Evolutionary conservation across 2,113 vertebrate genomes (phyloP).

Genomic region (Nipponia nippon): DNA sequence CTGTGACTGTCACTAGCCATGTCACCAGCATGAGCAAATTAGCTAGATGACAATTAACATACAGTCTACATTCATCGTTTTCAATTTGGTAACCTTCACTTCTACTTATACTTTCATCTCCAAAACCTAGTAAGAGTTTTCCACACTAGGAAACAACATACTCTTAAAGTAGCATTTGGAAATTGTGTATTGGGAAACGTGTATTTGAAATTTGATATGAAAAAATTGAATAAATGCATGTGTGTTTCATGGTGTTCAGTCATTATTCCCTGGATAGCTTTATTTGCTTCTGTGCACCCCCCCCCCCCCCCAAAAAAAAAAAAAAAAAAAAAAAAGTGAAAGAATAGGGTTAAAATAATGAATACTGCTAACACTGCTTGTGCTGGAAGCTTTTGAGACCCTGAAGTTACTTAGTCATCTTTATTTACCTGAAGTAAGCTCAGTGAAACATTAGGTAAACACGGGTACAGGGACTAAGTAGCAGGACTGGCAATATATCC

Average conservation of each 20-base stretch:
- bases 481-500: neutral
- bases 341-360: neutral
- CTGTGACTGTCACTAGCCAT: conserved; percentile 48
- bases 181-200: neutral
- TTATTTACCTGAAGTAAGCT: neutral
- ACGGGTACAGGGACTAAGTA: neutral
- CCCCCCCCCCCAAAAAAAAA: accelerated
- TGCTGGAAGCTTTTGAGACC: neutral
- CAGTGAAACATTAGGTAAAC: neutral
- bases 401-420: neutral
- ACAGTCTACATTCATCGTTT: conserved; percentile 56
- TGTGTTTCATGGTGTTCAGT: neutral
- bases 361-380: neutral
- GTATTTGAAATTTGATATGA: neutral
- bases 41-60: conserved; percentile 51
- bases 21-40: conserved; percentile 29
- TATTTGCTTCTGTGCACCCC: neutral
- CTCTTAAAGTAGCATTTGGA: neutral
- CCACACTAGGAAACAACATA: neutral
- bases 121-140: neutral
- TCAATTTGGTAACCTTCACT: conserved; percentile 59
- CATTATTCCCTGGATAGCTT: neutral
- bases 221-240: neutral
- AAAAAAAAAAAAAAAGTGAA: neutral
- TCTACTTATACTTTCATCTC: conserved; percentile 25